A percentile compares a stretch with the other conserved stretches of the same genome.
phyloP scores from a whole-genome alignment of 2,797 vertebrate genomes.

The Hybognathus amarus region DNA sequence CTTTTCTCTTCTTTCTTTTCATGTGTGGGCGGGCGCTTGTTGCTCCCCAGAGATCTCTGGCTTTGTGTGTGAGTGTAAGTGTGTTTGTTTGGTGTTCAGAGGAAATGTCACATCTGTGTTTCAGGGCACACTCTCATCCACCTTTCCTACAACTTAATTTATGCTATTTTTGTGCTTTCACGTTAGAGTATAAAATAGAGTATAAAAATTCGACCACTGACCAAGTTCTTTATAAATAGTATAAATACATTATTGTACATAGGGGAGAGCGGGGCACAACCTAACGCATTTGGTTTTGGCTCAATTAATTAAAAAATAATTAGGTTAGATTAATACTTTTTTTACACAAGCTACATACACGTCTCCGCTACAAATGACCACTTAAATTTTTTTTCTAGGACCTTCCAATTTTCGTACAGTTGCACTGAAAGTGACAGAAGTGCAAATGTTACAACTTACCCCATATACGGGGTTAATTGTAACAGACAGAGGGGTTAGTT shows the following conservation, averaged over 20 bases:
- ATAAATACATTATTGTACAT: not conserved
- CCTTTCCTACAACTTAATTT: not conserved
- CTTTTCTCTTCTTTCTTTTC: constrained; percentile 23
- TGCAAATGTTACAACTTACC: no score
- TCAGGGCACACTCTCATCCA: constrained; percentile 15
- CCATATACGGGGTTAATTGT: no score
- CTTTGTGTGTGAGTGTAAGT: constrained; percentile 15
- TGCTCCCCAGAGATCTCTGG: constrained; percentile 35
- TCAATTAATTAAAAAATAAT: no score
- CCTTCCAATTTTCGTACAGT: no score
- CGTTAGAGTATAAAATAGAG: not conserved
- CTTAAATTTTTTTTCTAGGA: no score
- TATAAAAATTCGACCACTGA: not conserved
- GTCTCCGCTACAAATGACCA: no score
- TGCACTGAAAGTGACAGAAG: no score
- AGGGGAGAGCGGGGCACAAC: no score
- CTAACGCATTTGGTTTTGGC: no score
- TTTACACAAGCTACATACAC: no score
- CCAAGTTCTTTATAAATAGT: not conserved
- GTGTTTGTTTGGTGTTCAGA: constrained; percentile 31
- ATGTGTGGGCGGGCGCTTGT: constrained; percentile 44
- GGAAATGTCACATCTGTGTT: constrained; percentile 35
- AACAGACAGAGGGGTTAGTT: no score
- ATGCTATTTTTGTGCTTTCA: not conserved
- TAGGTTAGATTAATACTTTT: no score